phyloP scores from a whole-genome alignment of 2,888 invertebrate species.

The Lymantria dispar region DNA sequence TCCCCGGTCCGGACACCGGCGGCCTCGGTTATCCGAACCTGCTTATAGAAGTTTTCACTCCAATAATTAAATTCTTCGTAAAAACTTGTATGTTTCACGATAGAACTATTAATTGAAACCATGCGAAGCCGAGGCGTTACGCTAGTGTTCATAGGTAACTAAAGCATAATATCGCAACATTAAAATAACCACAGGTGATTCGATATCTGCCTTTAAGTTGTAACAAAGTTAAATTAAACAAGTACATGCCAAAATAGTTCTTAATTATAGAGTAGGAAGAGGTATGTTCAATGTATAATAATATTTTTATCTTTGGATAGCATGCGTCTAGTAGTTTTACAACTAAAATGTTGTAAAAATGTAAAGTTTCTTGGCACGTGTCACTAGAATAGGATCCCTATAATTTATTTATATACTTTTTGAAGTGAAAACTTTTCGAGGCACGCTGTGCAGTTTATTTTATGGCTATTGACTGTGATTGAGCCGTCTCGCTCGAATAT shows the following conservation, averaged over 20 bases:
- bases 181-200: constrained; percentile 31
- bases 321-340: constrained; percentile 50
- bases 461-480: no score
- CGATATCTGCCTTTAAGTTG: constrained; percentile 18
- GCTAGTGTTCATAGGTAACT: not conserved
- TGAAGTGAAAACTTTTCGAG: no score
- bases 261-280: not conserved
- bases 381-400: constrained; percentile 22
- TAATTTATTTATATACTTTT: no score
- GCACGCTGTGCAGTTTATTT: no score
- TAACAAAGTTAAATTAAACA: constrained; percentile 4
- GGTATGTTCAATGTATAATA: not conserved
- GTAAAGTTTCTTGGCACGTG: constrained; percentile 61
- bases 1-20: no score
- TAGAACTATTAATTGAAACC: no score
- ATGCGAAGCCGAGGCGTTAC: no score
- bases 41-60: no score
- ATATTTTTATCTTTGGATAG: constrained; percentile 6
- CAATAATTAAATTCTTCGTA: no score
- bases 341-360: constrained; percentile 53
- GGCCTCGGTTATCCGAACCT: no score
- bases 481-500: no score
- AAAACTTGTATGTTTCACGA: no score
- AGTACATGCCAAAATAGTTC: constrained; percentile 17
- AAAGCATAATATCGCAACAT: constrained; percentile 26